Conservation (phyloP, 2,113 vertebrate species). For the Gorsachius goisagi region DNA sequence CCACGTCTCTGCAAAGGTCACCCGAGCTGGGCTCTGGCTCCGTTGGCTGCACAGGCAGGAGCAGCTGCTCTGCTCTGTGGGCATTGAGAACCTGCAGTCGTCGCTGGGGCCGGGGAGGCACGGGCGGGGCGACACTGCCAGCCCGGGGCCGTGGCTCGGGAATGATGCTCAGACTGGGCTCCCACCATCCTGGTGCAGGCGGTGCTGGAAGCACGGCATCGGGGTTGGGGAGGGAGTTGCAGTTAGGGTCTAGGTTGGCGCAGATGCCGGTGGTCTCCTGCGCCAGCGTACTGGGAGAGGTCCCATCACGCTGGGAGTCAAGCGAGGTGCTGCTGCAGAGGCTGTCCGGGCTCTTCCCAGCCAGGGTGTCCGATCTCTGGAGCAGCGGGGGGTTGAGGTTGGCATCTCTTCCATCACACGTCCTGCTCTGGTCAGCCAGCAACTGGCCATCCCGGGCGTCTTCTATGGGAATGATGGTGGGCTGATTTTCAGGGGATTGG, state of each 20-base stretch:
- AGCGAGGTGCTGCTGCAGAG: slow-evolving; percentile 64
- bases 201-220: not conserved
- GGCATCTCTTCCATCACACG: not conserved
- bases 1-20: not conserved
- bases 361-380: accelerated
- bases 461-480: not conserved
- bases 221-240: slow-evolving; percentile 59
- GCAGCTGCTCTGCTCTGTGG: not conserved
- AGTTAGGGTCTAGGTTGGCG: slow-evolving; percentile 68
- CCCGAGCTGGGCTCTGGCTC: not conserved
- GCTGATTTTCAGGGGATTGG: slow-evolving; percentile 46
- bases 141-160: not conserved
- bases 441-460: not conserved
- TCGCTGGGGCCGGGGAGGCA: slow-evolving; percentile 49
- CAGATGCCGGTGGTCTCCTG: not conserved
- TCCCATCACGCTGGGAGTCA: not conserved
- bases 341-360: slow-evolving; percentile 66
- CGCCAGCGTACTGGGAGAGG: not conserved
- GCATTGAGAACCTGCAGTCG: slow-evolving; percentile 22
- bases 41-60: accelerated
- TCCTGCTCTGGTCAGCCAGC: not conserved
- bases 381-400: not conserved
- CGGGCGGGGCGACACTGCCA: not conserved
- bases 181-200: accelerated
- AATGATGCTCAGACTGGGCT: not conserved